Evolutionary conservation across 2,113 vertebrate species (phyloP), one percentile per base, ranked within the genome.

Genomic region (Lagopus muta): DNA sequence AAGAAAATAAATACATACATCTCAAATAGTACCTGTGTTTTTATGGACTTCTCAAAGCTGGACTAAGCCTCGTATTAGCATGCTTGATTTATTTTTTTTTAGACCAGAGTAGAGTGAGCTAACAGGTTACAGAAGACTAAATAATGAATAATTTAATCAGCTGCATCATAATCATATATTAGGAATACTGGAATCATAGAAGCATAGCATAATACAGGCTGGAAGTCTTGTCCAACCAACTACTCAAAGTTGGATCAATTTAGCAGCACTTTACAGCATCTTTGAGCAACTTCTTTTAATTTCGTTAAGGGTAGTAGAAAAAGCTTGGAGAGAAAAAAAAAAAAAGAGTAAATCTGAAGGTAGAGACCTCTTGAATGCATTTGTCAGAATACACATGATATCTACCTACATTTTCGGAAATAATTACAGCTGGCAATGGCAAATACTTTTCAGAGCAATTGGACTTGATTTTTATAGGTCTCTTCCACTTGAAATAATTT

Each of bases 321-420:
- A 57, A 25, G 48, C 19, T 20, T 5, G 2, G 2, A 2, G 21
- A n/a, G 4, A 4, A 19, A 21, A 1, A 2, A 61, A 61, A 34
- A 27, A 62, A 38, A 25, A 19, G 24, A 1, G 2, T 13, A 18
- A 78, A 8, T 36, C 22, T 47, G 52, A 88, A 78, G 90, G 13
- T 20, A 20, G 16, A 40, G 34, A 43, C 3, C 4, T 36, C 20
- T 58, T 32, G 47, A 58, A n/a, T 58, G 32, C 55, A 21, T n/a
- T n/a, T 2, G 2, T 32, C 21, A 19, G 21, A 82, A 45, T 21
- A 36, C 45, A 32, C 6, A 10, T 15, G 61, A 36, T 43, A 27
- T 43, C 8, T 45, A 71, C 20, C 17, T 50, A 36, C 6, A 5
- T 65, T 65, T 30, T 11, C 69, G 12, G 13, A 54, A 88, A 42